Base-by-base conservation (phyloP, 2,113 vertebrate species). In the Pseudorectes ferrugineus region DNA sequence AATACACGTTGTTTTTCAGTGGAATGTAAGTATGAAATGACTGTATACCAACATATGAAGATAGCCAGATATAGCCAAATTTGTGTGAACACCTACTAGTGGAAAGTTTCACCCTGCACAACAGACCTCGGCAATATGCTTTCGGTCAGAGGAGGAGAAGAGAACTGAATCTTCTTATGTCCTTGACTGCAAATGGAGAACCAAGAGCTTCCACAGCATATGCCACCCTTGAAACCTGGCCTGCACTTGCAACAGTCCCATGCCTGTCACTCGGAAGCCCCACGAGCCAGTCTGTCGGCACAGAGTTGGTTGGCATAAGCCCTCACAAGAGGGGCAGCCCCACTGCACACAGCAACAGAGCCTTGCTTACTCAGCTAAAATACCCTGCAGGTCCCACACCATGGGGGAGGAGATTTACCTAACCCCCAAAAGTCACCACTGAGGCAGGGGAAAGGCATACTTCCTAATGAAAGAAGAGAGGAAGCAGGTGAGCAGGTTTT, bases 1-100 rank as follows among this genome's bases (percentile, higher is more conserved):
- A 94, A 96, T 14, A 92, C 42, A 43, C 6, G 0, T 43, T 74
- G 49, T 77, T 94, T 80, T 93, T 89, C 85, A 71, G 42, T 71
- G 82, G 82, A 90, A 95, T 92, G 25, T 25, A 93, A 93, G 59
- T 92, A 35, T 86, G 94, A 96, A 90, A 94, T 96, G 82, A 94
- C 92, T 90, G 59, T 74, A 28, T 45, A 57, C 14, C 85, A 88
- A 62, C 52, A 86, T 16, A 83, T 2, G 24, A 89, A 92, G 78
- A 52, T 2, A 63, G 55, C 31, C 43, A 92, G 76, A 92, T 90
- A 94, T 6, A 94, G 82, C 24, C 48, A 55, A 46, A 80, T 77
- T 80, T 77, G 67, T 88, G 51, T 12, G 35, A 93, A 96, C 85
- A 62, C 63, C 90, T 90, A 94, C 94, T 29, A 40, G 36, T 4